Base-by-base conservation (phyloP, 2,888 invertebrate genomes). In the Cremastobaeus sp. region DNA sequence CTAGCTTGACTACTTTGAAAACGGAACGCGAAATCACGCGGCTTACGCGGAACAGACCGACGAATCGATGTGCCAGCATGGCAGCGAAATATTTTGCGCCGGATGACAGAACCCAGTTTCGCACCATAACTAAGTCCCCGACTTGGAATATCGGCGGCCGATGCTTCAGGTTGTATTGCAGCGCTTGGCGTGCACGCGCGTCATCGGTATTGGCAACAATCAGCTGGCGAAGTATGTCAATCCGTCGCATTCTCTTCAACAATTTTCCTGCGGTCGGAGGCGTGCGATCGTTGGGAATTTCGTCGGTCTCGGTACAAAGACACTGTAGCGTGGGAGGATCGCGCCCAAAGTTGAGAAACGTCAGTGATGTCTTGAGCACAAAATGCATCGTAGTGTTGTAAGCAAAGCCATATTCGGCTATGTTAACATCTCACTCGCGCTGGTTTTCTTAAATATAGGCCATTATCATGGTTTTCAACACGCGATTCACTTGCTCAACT, bases 101-200 rank as follows among this genome's bases (percentile, higher is more conserved):
- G 3, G 18, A 17, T 9, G 41, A 41, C 6, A 41, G 41, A 3
- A 41, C 41, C 4, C 41, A 20, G n/a, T 41, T 41, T n/a, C 41
- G 41, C 18, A 11, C 41, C 9, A 41, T 17, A 2, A 41, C 41
- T 3, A 41, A 8, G 18, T 41, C 41, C 3, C 41, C 18, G 1
- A 41, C 41, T 4, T 17, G 8, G n/a, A 41, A 41, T 1, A 1
- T 8, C 8, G 41, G 21, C 12, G 35, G 35, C n/a, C 35, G 35
- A 14, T 35, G 35, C n/a, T 15, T 3, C 2, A 35, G 14, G 14
- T 35, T 35, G 14, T 35, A 35, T 3, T 12, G 14, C 1, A 2
- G 11, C 5, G 12, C 35, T 35, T 35, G 35, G 3, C n/a, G 2
- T 2, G 14, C 35, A 1, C 35, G 11, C 2, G 35, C 35, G 14